These are phyloP conservation scores for Heliothis peltigera DNA, from an alignment of 2,888 invertebrate species.

Conservation along the genomic window DNA sequence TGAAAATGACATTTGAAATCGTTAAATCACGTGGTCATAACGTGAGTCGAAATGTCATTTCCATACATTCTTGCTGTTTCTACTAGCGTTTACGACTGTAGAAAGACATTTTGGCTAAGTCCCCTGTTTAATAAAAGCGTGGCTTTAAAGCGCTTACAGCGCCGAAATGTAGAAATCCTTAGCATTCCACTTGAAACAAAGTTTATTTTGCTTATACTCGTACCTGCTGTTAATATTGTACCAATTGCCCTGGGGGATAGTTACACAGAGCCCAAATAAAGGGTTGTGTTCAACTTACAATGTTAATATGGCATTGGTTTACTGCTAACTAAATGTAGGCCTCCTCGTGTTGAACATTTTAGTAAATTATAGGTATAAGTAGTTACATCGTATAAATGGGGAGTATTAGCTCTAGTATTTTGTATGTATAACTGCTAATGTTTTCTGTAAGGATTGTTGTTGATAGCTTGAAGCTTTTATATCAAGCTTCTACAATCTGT, in stretches of 20 bases:
- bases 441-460: too few relatives aligned
- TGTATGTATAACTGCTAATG: too few relatives aligned
- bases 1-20: too few relatives aligned
- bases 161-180: conserved; percentile 5
- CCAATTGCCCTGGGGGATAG: conserved; percentile 18
- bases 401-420: too few relatives aligned
- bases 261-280: conserved; percentile 28
- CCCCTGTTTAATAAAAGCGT: not conserved
- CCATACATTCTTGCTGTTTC: too few relatives aligned
- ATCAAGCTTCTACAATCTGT: too few relatives aligned
- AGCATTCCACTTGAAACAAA: not conserved
- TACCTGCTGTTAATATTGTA: conserved; percentile 36
- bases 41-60: too few relatives aligned
- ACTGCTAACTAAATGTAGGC: conserved; percentile 15
- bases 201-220: conserved; percentile 30
- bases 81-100: too few relatives aligned
- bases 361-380: not conserved
- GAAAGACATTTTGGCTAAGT: too few relatives aligned
- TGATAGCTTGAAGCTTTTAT: too few relatives aligned
- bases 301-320: conserved; percentile 20
- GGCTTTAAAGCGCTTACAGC: conserved; percentile 17
- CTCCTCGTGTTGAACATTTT: not conserved
- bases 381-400: too few relatives aligned
- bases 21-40: too few relatives aligned
- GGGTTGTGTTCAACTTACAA: not conserved